phyloP scores from a whole-genome alignment of 2,113 vertebrate species.

The Alouatta palliata region DNA sequence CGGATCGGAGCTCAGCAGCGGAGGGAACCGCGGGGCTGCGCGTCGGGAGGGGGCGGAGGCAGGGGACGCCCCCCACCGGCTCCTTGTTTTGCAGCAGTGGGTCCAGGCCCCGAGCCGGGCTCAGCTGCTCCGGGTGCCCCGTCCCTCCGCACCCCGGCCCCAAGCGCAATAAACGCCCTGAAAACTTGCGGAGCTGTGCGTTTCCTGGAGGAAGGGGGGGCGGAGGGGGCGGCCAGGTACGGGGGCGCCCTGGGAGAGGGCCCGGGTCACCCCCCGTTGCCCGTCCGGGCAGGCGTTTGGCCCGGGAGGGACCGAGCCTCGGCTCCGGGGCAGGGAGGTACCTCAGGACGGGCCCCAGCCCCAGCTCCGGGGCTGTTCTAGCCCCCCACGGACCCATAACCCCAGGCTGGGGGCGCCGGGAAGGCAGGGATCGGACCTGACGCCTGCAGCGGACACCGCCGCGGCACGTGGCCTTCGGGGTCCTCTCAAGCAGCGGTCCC shows the following conservation, averaged over 20 bases:
- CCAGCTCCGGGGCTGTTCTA: neutral
- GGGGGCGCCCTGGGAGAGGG: neutral
- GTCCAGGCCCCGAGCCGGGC: rapidly evolving
- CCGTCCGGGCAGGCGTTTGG: rapidly evolving
- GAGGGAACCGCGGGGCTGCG: too few relatives aligned
- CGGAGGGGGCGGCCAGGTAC: neutral
- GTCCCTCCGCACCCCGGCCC: neutral
- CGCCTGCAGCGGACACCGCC: rapidly evolving
- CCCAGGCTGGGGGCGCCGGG: rapidly evolving
- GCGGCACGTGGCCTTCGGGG: neutral
- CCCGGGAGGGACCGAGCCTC: rapidly evolving
- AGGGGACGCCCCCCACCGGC: rapidly evolving
- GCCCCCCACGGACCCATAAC: too few relatives aligned
- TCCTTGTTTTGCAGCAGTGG: neutral
- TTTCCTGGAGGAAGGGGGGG: neutral
- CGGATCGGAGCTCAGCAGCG: neutral
- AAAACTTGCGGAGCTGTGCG: rapidly evolving
- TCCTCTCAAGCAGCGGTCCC: neutral
- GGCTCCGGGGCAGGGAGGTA: rapidly evolving
- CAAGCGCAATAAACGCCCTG: neutral
- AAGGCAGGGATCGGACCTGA: neutral
- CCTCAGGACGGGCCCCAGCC: rapidly evolving
- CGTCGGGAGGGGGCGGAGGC: too few relatives aligned
- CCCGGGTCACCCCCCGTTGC: too few relatives aligned
- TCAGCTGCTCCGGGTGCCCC: rapidly evolving